Percentiles rank a stretch among this genome's conserved stretches.
Evolutionary conservation across 2,888 invertebrate species (phyloP).

Genomic region (Pyrrhia umbra): DNA sequence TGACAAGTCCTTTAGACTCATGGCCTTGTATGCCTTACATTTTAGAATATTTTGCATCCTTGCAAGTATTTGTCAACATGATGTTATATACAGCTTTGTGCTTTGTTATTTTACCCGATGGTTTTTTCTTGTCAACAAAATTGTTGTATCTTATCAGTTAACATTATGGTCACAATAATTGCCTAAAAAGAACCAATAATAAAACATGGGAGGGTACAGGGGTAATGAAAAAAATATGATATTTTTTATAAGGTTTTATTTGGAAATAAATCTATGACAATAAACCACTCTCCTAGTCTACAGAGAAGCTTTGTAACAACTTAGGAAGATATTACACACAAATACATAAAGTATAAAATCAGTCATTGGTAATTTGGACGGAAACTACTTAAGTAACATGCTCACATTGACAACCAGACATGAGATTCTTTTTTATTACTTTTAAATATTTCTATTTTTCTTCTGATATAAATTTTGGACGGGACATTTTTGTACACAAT

Average conservation of each 20-base stretch:
- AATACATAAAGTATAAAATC: conserved; percentile 79
- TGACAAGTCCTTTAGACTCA: no score
- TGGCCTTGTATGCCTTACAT: no score
- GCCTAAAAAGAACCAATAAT: no score
- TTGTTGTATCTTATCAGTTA: no score
- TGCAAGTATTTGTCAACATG: no score
- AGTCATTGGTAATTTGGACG: conserved; percentile 89
- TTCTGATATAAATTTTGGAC: conserved; percentile 71
- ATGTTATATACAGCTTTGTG: no score
- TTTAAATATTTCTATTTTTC: conserved; percentile 42
- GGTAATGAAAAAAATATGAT: conserved; percentile 17
- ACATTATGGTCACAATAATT: no score
- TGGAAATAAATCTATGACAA: conserved; percentile 83
- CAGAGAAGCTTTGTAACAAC: conserved; percentile 78
- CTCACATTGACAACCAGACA: conserved; percentile 67
- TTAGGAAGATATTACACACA: conserved; percentile 74
- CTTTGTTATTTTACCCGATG: no score
- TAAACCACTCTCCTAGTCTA: conserved; percentile 75
- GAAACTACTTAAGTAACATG: conserved; percentile 88
- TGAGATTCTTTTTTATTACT: conserved; percentile 73
- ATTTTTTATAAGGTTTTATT: conserved; percentile 76
- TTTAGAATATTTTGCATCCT: no score
- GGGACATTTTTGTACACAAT: conserved; percentile 72
- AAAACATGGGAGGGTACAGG: background rate
- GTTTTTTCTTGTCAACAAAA: no score